phyloP scores from a whole-genome alignment of 2,113 vertebrate species.

The Beaufortia kweichowensis region DNA sequence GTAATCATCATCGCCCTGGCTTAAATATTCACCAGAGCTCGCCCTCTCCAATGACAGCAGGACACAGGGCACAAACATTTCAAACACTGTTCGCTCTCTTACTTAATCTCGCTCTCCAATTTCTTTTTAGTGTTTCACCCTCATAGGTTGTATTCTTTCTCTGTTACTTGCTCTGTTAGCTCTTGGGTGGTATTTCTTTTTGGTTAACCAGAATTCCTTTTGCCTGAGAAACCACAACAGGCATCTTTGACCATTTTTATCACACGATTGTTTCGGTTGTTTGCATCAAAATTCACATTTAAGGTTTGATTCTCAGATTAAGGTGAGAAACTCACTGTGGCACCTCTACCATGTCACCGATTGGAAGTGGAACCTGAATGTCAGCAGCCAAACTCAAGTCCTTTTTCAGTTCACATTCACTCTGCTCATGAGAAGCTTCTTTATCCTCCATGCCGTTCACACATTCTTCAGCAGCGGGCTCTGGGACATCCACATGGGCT shows the following conservation, averaged over 20 bases:
- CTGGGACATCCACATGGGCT: conserved; percentile 4
- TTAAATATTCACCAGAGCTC: conserved; percentile 43
- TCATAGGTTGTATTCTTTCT: neutral
- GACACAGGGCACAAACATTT: conserved; percentile 31
- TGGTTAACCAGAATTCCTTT: conserved; percentile 65
- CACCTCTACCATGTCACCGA: conserved; percentile 63
- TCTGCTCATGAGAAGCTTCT: conserved; percentile 61
- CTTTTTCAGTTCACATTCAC: conserved; percentile 75
- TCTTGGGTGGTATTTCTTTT: conserved; percentile 68
- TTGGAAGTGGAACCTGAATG: conserved; percentile 50
- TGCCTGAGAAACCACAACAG: conserved; percentile 64
- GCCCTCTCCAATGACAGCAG: conserved; percentile 21
- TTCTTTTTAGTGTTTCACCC: neutral
- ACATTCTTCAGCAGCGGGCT: conserved; percentile 59
- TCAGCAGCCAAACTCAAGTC: conserved; percentile 65
- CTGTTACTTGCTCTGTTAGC: conserved; percentile 33
- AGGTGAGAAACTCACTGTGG: conserved; percentile 63
- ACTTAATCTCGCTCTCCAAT: neutral
- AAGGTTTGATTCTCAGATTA: conserved; percentile 63
- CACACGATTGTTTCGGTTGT: conserved; percentile 55
- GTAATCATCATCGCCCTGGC: conserved; percentile 36
- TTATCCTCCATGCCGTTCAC: conserved; percentile 67
- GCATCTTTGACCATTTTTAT: conserved; percentile 60
- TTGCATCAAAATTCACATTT: conserved; percentile 60
- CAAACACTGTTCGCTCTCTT: conserved; percentile 1